These are phyloP conservation scores for Umimayanthus chanpuru DNA, from an alignment of 92 coral and sea anemone species.

Conservation along the genomic window DNA sequence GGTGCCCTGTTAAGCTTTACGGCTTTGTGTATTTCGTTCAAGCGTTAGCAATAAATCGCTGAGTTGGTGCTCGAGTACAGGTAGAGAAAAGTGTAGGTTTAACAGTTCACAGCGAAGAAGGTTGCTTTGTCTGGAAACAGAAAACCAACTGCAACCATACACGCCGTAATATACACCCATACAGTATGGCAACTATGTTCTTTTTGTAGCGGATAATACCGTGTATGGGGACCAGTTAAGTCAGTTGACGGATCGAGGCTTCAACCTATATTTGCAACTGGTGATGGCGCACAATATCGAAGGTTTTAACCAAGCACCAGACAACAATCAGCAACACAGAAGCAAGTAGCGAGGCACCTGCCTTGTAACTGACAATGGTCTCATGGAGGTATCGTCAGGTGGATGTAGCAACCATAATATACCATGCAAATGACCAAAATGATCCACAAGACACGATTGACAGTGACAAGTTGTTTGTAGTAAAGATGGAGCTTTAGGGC, in stretches of 20 bases:
- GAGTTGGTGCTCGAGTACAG: background rate
- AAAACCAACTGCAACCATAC: background rate
- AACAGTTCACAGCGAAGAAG: background rate
- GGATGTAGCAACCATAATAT: too few relatives aligned
- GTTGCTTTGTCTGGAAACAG: background rate
- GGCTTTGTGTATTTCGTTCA: background rate
- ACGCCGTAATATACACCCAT: background rate
- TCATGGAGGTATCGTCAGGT: too few relatives aligned
- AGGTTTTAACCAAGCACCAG: background rate
- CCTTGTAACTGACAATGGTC: too few relatives aligned
- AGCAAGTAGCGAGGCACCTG: too few relatives aligned
- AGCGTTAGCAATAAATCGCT: background rate
- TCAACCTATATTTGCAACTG: background rate
- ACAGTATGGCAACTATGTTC: background rate
- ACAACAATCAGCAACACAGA: too few relatives aligned
- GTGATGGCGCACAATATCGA: background rate
- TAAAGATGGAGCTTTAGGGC: background rate
- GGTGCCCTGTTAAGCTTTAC: too few relatives aligned
- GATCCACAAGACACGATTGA: background rate
- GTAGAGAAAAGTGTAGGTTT: background rate
- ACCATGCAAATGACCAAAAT: too few relatives aligned
- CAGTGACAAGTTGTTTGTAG: background rate
- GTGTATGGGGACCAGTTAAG: background rate
- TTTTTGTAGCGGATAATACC: background rate
- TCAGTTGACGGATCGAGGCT: background rate